A percentile compares a stretch with the other conserved stretches of the same genome.
These are phyloP conservation scores for Paramormyrops kingsleyae DNA, from an alignment of 2,113 vertebrate species.

Conservation along the genomic window DNA sequence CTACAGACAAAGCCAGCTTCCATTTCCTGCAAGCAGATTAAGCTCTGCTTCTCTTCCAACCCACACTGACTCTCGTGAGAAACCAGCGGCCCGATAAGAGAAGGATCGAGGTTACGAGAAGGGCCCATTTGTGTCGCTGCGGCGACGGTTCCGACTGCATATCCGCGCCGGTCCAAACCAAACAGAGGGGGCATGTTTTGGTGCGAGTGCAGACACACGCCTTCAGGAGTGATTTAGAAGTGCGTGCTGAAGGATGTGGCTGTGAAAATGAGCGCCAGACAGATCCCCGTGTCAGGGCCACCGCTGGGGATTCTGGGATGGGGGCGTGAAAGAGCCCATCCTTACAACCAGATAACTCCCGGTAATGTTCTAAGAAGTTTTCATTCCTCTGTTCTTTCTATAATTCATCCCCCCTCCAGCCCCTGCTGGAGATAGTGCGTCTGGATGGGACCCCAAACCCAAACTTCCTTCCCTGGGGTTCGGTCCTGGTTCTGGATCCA, in stretches of 20 bases:
- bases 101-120: not conserved
- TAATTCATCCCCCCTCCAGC: not conserved
- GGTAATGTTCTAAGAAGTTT: not conserved
- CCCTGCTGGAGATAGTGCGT: not conserved
- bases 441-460: not conserved
- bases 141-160: conserved; percentile 1
- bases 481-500: not conserved
- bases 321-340: not conserved
- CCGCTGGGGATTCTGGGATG: conserved; percentile 15
- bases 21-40: conserved; percentile 8
- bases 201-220: not conserved
- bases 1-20: not conserved
- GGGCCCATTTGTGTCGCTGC: not conserved
- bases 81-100: conserved; percentile 27
- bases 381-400: not conserved
- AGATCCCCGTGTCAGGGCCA: not conserved
- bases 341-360: not conserved
- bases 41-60: conserved; percentile 3
- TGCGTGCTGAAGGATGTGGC: not conserved
- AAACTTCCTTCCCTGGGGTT: not conserved
- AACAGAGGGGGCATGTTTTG: not conserved
- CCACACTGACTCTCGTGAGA: conserved; percentile 24
- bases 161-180: conserved; percentile 12
- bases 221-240: not conserved
- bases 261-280: conserved; percentile 15